Evolutionary conservation across 2,113 vertebrate genomes (phyloP).

Genomic region (Sisor rabdophorus): DNA sequence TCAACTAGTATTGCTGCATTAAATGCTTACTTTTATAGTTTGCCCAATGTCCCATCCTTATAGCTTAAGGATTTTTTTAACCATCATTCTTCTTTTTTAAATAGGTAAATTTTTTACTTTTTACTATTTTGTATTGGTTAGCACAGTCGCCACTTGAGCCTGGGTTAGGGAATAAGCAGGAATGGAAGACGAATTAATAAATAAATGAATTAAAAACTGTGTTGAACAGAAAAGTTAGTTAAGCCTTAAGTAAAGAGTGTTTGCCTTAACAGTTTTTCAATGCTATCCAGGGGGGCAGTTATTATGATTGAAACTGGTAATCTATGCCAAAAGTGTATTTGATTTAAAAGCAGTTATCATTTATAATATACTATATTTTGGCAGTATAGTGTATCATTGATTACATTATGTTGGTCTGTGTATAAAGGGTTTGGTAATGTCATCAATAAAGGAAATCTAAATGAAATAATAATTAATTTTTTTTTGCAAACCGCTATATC

Average conservation of each 20-base stretch:
- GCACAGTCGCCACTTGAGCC: background rate
- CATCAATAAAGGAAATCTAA: conserved; percentile 17
- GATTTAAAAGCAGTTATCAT: background rate
- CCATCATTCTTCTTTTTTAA: too few relatives aligned
- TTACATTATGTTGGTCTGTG: background rate
- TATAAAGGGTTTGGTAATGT: background rate
- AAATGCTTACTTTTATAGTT: conserved; percentile 14
- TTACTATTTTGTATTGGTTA: too few relatives aligned
- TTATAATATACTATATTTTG: too few relatives aligned
- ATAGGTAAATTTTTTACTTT: too few relatives aligned
- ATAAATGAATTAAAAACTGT: background rate
- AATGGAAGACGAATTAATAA: too few relatives aligned
- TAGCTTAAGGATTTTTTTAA: background rate
- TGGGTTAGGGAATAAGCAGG: too few relatives aligned
- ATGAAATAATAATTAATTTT: background rate
- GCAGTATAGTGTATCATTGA: too few relatives aligned
- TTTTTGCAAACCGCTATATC: background rate
- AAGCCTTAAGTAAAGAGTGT: conserved; percentile 7
- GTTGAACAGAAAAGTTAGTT: conserved; percentile 8
- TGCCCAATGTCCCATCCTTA: conserved; percentile 1
- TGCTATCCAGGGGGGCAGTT: background rate
- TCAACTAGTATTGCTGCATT: conserved; percentile 31
- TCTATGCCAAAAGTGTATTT: conserved; percentile 1
- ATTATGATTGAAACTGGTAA: background rate
- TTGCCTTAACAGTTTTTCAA: conserved; percentile 5